A percentile compares a stretch with the other conserved stretches of the same genome.
phyloP scores from a whole-genome alignment of 2,797 vertebrate species.

The Darevskia nairensis region DNA sequence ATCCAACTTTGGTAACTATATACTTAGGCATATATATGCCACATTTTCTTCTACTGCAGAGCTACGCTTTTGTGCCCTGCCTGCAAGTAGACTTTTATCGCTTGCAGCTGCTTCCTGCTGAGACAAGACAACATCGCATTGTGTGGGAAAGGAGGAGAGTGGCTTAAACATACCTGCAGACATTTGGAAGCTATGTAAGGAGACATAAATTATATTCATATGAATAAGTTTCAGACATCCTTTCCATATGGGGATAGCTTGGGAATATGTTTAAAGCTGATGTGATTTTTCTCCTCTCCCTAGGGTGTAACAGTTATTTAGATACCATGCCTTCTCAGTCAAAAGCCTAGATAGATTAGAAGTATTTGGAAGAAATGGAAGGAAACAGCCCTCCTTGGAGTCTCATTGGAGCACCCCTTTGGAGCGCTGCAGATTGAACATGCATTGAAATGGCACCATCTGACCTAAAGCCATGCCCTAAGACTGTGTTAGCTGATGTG shows the following conservation, averaged over 20 bases:
- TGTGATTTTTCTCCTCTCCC: slow-evolving; percentile 17
- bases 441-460: background rate
- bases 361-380: background rate
- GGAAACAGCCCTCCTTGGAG: background rate
- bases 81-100: slow-evolving; percentile 35
- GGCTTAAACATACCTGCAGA: slow-evolving; percentile 23
- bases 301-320: background rate
- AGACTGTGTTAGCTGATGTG: background rate
- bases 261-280: background rate
- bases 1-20: slow-evolving; percentile 19
- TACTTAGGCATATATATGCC: background rate
- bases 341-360: background rate
- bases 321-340: background rate
- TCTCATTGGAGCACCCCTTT: background rate
- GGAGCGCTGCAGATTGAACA: background rate
- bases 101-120: slow-evolving; percentile 57
- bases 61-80: slow-evolving; percentile 37
- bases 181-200: slow-evolving; percentile 40
- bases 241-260: slow-evolving; percentile 20
- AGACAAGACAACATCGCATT: slow-evolving; percentile 27
- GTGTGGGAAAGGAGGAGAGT: background rate
- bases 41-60: slow-evolving; percentile 37
- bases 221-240: slow-evolving; percentile 21
- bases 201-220: slow-evolving; percentile 6
- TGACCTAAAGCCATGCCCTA: background rate